phyloP scores from a whole-genome alignment of 2,888 invertebrate species.

The Epistrophella euchroma region DNA sequence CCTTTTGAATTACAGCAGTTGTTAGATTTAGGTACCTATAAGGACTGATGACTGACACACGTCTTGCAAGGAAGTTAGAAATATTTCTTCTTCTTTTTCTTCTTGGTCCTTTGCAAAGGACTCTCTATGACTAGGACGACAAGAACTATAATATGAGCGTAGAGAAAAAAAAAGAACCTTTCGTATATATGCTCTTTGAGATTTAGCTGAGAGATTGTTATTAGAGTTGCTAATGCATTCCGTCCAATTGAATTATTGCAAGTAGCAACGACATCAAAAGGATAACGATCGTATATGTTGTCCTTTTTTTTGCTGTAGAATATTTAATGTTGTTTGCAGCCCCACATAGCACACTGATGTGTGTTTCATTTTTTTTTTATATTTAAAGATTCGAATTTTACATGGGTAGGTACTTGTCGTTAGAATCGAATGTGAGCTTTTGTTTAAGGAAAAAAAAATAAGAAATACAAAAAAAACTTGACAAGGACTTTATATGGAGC shows the following conservation, averaged over 20 bases:
- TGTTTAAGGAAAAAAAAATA: conserved; percentile 5
- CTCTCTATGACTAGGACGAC: background rate
- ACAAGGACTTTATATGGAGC: conserved; percentile 35
- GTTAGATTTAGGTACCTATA: background rate
- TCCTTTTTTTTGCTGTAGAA: conserved; percentile 17
- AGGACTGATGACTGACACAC: conserved; percentile 61
- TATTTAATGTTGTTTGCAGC: conserved; percentile 24
- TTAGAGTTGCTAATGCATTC: conserved; percentile 75
- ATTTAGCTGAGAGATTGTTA: conserved; percentile 68
- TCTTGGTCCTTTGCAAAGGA: conserved; percentile 22
- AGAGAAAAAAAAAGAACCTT: conserved; percentile 20
- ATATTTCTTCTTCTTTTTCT: conserved; percentile 31
- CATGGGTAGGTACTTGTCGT: conserved; percentile 23
- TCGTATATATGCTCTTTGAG: conserved; percentile 67
- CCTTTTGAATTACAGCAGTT: conserved; percentile 68
- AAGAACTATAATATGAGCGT: conserved; percentile 1
- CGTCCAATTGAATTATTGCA: conserved; percentile 76
- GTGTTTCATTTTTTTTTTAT: conserved; percentile 7
- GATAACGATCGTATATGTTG: conserved; percentile 68
- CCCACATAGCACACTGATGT: background rate
- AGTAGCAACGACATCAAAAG: conserved; percentile 49
- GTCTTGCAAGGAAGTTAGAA: conserved; percentile 58
- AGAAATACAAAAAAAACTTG: conserved; percentile 1
- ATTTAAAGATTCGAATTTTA: background rate
- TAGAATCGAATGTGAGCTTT: conserved; percentile 58